A percentile compares a stretch with the other conserved stretches of the same genome.
Conservation (phyloP, 2,113 vertebrate genomes). For the Amazona vittata region DNA sequence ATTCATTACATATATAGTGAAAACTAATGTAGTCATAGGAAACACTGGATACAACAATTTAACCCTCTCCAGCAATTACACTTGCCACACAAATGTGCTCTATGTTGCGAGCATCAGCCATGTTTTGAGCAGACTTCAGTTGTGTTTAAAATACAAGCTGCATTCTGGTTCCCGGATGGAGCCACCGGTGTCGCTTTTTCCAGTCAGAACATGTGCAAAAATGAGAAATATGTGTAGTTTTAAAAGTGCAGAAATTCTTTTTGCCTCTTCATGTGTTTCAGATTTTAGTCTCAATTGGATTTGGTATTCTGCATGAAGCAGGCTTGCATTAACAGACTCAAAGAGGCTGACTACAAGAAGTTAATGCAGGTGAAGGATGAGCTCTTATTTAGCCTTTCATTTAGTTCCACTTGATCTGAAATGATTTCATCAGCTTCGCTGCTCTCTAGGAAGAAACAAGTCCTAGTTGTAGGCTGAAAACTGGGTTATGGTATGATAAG, state of each 20-base stretch:
- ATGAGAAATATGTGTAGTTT: not conserved
- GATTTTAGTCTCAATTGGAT: not conserved
- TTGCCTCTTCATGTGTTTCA: not conserved
- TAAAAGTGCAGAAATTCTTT: not conserved
- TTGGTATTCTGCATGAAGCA: not conserved
- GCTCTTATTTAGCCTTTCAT: not conserved
- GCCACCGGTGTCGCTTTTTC: not conserved
- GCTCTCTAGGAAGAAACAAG: not conserved
- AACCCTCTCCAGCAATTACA: not conserved
- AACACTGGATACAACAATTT: not conserved
- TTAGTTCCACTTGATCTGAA: not conserved
- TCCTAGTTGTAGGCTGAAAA: not conserved
- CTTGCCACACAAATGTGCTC: not conserved
- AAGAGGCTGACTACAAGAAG: not conserved
- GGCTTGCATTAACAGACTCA: not conserved
- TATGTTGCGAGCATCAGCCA: fast-evolving
- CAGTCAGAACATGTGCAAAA: not conserved
- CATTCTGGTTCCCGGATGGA: not conserved
- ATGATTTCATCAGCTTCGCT: not conserved
- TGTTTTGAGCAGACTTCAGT: not conserved
- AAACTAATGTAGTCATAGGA: not conserved
- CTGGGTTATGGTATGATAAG: not conserved
- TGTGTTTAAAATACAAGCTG: not conserved
- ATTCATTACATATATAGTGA: not conserved
- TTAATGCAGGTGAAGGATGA: not conserved